Evolutionary conservation across 2,888 invertebrate species (phyloP).

Genomic region (Stegophylla sp.): DNA sequence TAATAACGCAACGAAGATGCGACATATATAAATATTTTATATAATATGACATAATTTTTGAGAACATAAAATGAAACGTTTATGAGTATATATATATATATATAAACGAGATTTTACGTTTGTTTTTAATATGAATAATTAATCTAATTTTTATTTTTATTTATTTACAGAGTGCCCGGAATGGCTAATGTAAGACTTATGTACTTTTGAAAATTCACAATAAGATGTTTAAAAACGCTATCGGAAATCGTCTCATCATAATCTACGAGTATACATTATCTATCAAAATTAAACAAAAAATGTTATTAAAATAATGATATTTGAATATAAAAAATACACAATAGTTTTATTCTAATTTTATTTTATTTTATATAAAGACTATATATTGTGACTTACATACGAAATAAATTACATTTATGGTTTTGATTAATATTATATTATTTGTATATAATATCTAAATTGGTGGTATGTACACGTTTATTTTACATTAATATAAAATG

Average conservation of each 20-base stretch:
- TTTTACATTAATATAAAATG: conserved; percentile 7
- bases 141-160: neutral
- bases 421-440: conserved; percentile 48
- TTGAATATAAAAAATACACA: conserved; percentile 12
- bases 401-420: conserved; percentile 10
- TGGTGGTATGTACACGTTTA: conserved; percentile 37
- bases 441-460: conserved; percentile 12
- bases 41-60: no score
- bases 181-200: neutral
- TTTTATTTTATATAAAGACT: neutral
- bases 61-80: no score
- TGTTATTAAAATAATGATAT: neutral
- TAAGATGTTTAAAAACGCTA: neutral
- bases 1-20: no score
- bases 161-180: neutral
- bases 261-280: neutral
- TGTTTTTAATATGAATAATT: no score
- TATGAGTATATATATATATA: no score
- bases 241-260: neutral
- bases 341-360: neutral
- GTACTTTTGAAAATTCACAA: neutral
- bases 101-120: no score
- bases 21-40: no score
- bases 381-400: neutral
- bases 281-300: neutral